Conservation (phyloP, 1,140 invertebrate genomes). For the Sarcophaga peregrina region DNA sequence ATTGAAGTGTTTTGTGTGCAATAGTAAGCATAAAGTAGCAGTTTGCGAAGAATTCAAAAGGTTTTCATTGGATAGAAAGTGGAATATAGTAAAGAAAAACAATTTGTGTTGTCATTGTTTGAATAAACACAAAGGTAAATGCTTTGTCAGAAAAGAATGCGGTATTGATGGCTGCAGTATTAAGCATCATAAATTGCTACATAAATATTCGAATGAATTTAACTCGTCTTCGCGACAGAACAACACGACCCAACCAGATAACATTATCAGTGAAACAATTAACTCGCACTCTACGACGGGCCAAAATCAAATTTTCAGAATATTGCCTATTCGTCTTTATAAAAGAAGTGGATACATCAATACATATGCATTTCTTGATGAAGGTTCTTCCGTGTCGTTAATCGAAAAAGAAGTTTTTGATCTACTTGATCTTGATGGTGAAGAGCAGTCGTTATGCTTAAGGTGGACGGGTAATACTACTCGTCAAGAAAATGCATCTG, state of each 20-base stretch:
- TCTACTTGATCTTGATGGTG: not conserved
- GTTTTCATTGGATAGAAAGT: not conserved
- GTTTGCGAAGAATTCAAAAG: not conserved
- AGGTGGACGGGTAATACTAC: slow-evolving; percentile 28
- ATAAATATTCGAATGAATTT: not conserved
- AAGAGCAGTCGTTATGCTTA: not conserved
- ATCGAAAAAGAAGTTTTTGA: slow-evolving; percentile 9
- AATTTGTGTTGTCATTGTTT: slow-evolving; percentile 32
- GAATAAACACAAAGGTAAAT: slow-evolving; percentile 9
- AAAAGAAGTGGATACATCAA: not conserved
- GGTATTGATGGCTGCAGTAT: slow-evolving; percentile 17
- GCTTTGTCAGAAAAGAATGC: slow-evolving; percentile 24
- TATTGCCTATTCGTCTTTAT: slow-evolving; percentile 33
- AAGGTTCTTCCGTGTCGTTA: slow-evolving; percentile 12
- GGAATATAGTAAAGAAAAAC: slow-evolving; percentile 19
- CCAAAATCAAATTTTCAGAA: slow-evolving; percentile 11
- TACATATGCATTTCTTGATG: slow-evolving; percentile 26
- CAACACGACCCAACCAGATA: not conserved
- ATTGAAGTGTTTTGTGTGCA: slow-evolving; percentile 17
- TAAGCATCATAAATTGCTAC: slow-evolving; percentile 38
- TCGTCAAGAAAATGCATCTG: not conserved
- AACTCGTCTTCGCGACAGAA: not conserved
- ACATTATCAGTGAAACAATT: not conserved
- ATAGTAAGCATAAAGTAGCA: not conserved
- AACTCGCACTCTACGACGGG: not conserved